These are phyloP conservation scores for Ascaphus truei DNA, from an alignment of 2,113 vertebrate genomes.

Conservation along the genomic window DNA sequence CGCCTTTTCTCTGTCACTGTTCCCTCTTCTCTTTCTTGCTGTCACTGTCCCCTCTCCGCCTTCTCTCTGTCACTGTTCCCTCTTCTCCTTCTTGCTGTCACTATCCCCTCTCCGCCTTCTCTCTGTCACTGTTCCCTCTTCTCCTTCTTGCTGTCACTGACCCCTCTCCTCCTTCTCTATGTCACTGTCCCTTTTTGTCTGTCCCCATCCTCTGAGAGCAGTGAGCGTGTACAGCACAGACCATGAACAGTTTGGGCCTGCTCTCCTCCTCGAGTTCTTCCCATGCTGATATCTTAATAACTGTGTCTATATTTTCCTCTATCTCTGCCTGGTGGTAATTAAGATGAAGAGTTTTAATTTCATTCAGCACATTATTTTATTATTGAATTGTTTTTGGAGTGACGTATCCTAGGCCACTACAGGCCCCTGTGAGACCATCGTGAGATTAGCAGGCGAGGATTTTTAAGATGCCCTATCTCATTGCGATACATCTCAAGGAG, in stretches of 20 bases:
- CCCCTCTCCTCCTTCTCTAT: no score
- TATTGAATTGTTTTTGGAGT: slow-evolving; percentile 30
- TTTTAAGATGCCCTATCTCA: slow-evolving; percentile 32
- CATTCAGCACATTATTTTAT: slow-evolving; percentile 30
- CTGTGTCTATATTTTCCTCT: slow-evolving; percentile 22
- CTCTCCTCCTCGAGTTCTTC: background rate
- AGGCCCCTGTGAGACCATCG: slow-evolving; percentile 30
- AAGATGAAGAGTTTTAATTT: slow-evolving; percentile 31
- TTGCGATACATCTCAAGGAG: background rate
- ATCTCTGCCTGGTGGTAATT: slow-evolving; percentile 28
- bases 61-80: no score
- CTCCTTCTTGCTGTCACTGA: no score
- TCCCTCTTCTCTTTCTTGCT: background rate
- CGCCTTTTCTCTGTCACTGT: background rate
- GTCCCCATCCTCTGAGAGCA: no score
- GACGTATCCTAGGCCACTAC: slow-evolving; percentile 22
- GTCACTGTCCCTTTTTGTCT: no score
- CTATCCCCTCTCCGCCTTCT: no score
- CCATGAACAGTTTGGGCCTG: background rate
- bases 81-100: no score
- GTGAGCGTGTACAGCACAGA: no score
- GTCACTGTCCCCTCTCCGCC: no score
- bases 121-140: no score
- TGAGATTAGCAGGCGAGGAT: slow-evolving; percentile 29
- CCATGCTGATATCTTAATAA: slow-evolving; percentile 28